Conservation (phyloP, 2,888 invertebrate species). For the Prenolepis imparis region DNA sequence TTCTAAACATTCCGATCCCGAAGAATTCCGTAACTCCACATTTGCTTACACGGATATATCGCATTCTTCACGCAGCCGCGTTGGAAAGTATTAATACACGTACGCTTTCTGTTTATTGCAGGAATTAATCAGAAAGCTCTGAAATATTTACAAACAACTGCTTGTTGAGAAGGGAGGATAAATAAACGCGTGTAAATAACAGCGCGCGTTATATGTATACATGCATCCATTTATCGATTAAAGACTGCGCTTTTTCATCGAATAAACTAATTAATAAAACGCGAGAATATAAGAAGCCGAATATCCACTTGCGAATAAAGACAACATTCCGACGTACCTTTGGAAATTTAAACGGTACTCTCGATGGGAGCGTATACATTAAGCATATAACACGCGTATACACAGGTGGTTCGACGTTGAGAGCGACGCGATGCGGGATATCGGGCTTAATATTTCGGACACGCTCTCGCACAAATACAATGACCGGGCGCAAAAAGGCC, state of each 20-base stretch:
- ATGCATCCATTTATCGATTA: background rate
- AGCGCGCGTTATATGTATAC: background rate
- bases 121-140: slow-evolving; percentile 5
- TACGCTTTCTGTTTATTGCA: slow-evolving; percentile 8
- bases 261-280: slow-evolving; percentile 22
- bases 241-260: slow-evolving; percentile 5
- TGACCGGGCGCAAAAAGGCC: slow-evolving; percentile 80
- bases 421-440: slow-evolving; percentile 42
- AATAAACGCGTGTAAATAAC: slow-evolving; percentile 14
- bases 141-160: slow-evolving; percentile 37
- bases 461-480: slow-evolving; percentile 82
- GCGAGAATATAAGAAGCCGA: background rate
- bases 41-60: background rate
- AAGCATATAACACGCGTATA: background rate
- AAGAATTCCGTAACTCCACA: background rate
- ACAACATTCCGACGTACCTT: background rate
- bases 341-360: background rate
- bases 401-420: slow-evolving; percentile 23
- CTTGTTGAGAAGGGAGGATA: slow-evolving; percentile 7
- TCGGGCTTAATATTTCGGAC: slow-evolving; percentile 82
- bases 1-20: slow-evolving; percentile 62
- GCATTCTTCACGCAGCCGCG: background rate
- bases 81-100: slow-evolving; percentile 33
- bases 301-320: background rate
- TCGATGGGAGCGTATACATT: background rate